A percentile compares a stretch with the other conserved stretches of the same genome.
phyloP scores from a whole-genome alignment of 2,797 vertebrate genomes.

The Champsocephalus esox region DNA sequence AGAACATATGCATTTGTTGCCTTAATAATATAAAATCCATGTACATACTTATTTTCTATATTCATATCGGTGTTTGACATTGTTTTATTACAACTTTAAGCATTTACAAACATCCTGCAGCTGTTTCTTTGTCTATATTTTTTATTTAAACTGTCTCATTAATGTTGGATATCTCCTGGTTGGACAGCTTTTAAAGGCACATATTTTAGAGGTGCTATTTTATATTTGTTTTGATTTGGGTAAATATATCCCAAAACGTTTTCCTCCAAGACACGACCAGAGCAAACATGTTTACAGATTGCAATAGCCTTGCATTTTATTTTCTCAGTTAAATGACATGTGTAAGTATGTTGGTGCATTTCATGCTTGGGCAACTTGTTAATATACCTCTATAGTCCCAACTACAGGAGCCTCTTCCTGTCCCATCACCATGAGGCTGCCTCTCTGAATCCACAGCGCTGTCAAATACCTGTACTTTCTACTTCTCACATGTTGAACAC shows the following conservation, averaged over 20 bases:
- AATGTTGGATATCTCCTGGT: neutral
- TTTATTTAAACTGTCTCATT: neutral
- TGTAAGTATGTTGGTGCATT: neutral
- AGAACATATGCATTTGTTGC: neutral
- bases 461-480: too few species aligned
- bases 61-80: neutral
- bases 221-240: neutral
- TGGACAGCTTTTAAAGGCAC: neutral
- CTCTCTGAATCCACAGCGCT: conserved; percentile 29
- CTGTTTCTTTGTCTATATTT: neutral
- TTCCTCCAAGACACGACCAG: neutral
- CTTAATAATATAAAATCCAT: neutral
- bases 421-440: neutral
- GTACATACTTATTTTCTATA: neutral
- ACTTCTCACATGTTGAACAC: too few species aligned
- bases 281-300: neutral
- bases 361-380: neutral
- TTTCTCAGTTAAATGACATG: neutral
- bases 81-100: neutral
- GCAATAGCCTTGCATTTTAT: too few species aligned
- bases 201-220: neutral
- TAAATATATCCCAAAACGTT: neutral
- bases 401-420: conserved; percentile 10
- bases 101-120: neutral
- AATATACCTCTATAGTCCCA: conserved; percentile 1